Evolutionary conservation across 1,140 invertebrate genomes (phyloP).

Genomic region (Semibalanus balanoides): DNA sequence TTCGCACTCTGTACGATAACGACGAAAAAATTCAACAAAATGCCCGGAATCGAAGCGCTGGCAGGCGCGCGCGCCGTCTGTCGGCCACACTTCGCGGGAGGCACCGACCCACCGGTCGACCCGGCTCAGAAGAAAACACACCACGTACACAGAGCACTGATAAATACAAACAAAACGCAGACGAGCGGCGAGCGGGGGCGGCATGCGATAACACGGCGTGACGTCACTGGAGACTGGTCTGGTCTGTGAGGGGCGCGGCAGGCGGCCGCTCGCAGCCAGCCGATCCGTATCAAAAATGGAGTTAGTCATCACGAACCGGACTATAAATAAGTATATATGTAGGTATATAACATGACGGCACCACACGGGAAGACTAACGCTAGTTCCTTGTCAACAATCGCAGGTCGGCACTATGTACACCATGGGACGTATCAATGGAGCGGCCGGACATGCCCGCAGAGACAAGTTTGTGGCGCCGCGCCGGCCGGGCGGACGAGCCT

Average conservation of each 20-base stretch:
- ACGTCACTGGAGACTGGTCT: too few relatives aligned
- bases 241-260: background rate
- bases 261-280: too few relatives aligned
- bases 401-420: background rate
- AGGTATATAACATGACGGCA: background rate
- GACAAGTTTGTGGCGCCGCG: background rate
- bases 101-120: too few relatives aligned
- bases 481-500: too few relatives aligned
- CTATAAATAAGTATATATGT: conserved; percentile 1
- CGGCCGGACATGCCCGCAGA: too few relatives aligned
- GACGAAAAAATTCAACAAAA: background rate
- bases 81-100: too few relatives aligned
- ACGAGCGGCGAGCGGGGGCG: background rate
- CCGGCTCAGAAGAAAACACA: background rate
- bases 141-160: background rate
- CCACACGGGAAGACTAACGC: conserved; percentile 1
- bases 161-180: background rate
- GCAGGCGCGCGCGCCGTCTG: too few relatives aligned
- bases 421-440: background rate
- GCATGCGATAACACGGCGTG: too few relatives aligned
- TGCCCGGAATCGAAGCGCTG: background rate
- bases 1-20: background rate
- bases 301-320: background rate
- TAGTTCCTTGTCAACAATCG: background rate
- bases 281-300: background rate